Base-by-base conservation (phyloP, 2,113 vertebrate genomes). In the Bettongia penicillata region DNA sequence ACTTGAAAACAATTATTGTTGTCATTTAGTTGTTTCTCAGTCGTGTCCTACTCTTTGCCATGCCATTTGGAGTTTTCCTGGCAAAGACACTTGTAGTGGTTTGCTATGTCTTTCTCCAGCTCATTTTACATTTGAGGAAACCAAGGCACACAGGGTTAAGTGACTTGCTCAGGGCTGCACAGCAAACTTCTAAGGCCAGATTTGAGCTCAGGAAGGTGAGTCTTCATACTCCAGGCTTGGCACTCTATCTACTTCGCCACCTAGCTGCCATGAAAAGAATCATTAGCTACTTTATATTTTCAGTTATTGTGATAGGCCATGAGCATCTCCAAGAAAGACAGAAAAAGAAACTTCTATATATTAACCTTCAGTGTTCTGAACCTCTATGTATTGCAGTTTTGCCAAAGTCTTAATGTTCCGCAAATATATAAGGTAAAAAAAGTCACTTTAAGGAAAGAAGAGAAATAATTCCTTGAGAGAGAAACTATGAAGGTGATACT, bases 1-100 rank as follows among this genome's bases (percentile, higher is more conserved):
- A 22, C 11, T 23, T 24, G 37, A 53, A 93, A 5, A 93, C 51
- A 91, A 89, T 12, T 37, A 84, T 31, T 92, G 93, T 91, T 43
- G 91, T 91, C 37, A 90, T 93, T 96, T 48, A 91, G n/a, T 48
- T 91, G 5, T 52, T 94, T 22, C 43, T 84, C 19, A 84, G 68
- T 43, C 68, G 23, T 43, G n/a, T 43, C 19, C 7, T n/a, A 84
- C n/a, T 43, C 68, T 22, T 84, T 43, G 16, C 8, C 6, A 84
- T 7, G 3, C 19, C 16, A 84, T 43, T 43, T 23, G 37, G 14
- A 14, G 68, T 84, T 23, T 43, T 84, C n/a, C 19, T 84, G 68
- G 68, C 68, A 84, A 84, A 84, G 68, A 84, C 1, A 43, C 6
- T 43, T 43, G 19, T n/a, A 22, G 19, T 84, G 16, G n/a, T 84